These are phyloP conservation scores for Penaeus chinensis DNA, from an alignment of 1,140 invertebrate genomes.

Conservation along the genomic window DNA sequence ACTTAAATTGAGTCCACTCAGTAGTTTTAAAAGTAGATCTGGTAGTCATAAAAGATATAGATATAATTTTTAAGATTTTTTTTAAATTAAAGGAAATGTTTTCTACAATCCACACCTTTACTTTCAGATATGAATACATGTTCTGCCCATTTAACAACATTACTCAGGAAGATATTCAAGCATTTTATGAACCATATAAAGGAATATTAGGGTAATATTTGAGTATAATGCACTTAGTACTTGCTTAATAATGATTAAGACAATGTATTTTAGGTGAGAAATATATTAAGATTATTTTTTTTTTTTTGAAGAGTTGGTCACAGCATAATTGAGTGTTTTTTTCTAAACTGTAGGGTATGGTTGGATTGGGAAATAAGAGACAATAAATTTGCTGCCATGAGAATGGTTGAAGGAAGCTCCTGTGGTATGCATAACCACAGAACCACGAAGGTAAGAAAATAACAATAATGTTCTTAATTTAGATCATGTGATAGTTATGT, in stretches of 20 bases:
- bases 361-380: conserved; percentile 40
- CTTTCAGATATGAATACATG: conserved; percentile 49
- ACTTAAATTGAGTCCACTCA: too few relatives aligned
- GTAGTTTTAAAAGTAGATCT: background rate
- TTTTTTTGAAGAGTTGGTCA: background rate
- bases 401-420: conserved; percentile 46
- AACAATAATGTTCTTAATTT: too few relatives aligned
- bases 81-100: background rate
- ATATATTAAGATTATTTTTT: background rate
- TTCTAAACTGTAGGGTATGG: conserved; percentile 30
- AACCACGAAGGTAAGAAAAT: conserved; percentile 30
- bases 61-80: background rate
- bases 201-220: conserved; percentile 46
- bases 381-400: conserved; percentile 40
- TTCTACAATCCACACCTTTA: background rate
- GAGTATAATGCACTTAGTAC: background rate
- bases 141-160: conserved; percentile 50
- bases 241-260: background rate
- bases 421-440: conserved; percentile 40
- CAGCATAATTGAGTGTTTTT: background rate
- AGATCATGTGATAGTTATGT: too few relatives aligned
- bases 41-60: background rate
- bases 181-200: conserved; percentile 50
- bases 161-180: conserved; percentile 51
- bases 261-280: background rate